Evolutionary conservation across 1,140 invertebrate species (phyloP), one percentile per base, ranked within the genome.

Genomic region (Hypsibius dujardini): DNA sequence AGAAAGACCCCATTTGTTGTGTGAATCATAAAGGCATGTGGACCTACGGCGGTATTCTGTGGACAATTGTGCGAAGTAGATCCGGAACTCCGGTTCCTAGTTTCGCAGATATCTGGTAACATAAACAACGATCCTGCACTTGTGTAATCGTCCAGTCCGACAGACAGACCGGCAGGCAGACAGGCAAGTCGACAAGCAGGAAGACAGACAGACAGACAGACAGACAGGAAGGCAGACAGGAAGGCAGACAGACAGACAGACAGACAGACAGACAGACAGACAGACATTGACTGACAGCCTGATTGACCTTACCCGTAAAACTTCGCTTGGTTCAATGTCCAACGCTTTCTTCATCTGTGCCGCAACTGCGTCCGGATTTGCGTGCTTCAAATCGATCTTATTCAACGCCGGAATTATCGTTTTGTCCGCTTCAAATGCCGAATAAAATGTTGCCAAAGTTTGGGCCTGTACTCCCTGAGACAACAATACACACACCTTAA

Each of bases 381-480:
- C 92, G 79, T 87, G 85, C 76, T 91, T 91, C 62, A 98, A 83
- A 80, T 98, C 95, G 72, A 98, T 90, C 83, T 98, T 98, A 79
- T 98, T 98, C 1, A 98, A 81, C 1, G 94, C 90, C 2, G 95
- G 94, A 76, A 98, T 87, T 72, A 98, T 88, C 1, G 82, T 78
- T 42, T 96, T 78, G 75, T 93, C 85, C 71, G 85, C 84, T 59
- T 86, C 86, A 81, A 91, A 89, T 0, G 95, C 94, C 70, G 97
- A 79, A 76, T 91, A 91, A 80, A 93, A 96, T 76, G 98, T 97
- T 7, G 95, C 93, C 14, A 98, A 89, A 1, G 95, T 98, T 80
- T 98, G 95, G 1, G 95, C 95, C 82, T 98, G 92, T 50, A 98
- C 87, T 15, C 91, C 92, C 79, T 83, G 73, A 46, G 2, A 70